Base-by-base conservation (phyloP, 1,140 invertebrate species). In the Macrobrachium rosenbergii region DNA sequence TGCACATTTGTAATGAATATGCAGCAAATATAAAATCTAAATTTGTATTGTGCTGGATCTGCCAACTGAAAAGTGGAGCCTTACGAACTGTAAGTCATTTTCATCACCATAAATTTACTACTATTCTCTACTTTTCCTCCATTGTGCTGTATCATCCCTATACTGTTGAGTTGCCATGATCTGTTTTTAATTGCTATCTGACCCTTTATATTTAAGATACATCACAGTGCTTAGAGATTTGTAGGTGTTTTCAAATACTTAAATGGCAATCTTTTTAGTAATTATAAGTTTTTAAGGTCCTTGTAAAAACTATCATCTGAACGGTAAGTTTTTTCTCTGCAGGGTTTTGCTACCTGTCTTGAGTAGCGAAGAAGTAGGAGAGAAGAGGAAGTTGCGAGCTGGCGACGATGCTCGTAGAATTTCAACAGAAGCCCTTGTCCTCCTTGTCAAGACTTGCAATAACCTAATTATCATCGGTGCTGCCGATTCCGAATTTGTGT, bases 401-500 rank as follows among this genome's bases (percentile, higher is more conserved):
- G 72, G 67, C 60, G 85, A 75, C 14, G 85, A 76, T 28, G 78
- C 23, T 16, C 12, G 2, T 14, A 17, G 28, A 21, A 19, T 86
- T 28, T 59, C 59, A 14, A n/a, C 75, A 17, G 62, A 37, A 17
- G 60, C 60, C 19, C 43, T 87, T 17, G 52, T n/a, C 28, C 43
- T 14, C n/a, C 69, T 87, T 5, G 11, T 76, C 5, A 76, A 58
- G 19, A 63, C 64, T 58, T 75, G 59, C 37, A 87, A 78, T 6
- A n/a, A 82, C 69, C 62, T 87, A 21, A 63, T 87, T n/a, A 87
- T 87, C 28, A 75, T 75, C 28, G 85, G 85, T 45, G 85, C 85
- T 23, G 85, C 64, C 2, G 63, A 43, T 28, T n/a, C 72, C 63
- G 21, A 52, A 14, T 80, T 80, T 81, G 85, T 63, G 11, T 80